Conservation (phyloP, 2,797 vertebrate genomes). For the Vespertilio murinus region DNA sequence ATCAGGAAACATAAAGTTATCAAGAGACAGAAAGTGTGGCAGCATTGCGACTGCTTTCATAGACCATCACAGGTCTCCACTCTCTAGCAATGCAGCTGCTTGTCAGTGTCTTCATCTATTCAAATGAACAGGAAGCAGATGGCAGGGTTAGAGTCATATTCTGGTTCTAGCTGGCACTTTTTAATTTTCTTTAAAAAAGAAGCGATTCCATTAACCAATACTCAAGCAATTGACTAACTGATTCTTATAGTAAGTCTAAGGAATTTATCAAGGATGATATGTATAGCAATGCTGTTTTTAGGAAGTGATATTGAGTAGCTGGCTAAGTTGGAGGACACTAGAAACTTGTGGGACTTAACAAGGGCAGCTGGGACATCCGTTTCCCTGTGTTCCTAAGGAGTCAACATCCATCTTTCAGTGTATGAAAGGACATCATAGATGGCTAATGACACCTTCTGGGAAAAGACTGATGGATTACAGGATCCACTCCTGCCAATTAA, state of each 20-base stretch:
- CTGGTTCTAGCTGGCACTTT: background rate
- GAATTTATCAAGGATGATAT: background rate
- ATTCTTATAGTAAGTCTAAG: background rate
- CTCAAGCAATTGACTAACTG: background rate
- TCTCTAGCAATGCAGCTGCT: background rate
- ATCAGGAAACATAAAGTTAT: background rate
- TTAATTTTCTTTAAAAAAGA: slow-evolving; percentile 1
- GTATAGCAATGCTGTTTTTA: background rate
- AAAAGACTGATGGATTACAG: background rate
- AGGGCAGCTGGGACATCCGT: background rate
- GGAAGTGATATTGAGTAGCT: background rate
- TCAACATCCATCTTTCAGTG: background rate
- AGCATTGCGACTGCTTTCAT: background rate
- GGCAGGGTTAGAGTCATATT: background rate
- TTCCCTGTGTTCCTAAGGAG: background rate
- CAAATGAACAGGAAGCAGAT: background rate
- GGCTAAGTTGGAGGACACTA: background rate
- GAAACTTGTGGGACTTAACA: background rate
- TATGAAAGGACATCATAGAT: background rate
- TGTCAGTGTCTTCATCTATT: background rate
- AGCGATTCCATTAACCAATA: background rate
- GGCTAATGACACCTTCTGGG: background rate
- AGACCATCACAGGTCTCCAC: background rate
- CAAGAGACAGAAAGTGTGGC: background rate
- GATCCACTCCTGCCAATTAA: background rate